Percentiles rank a stretch among this genome's conserved stretches.
phyloP scores from a whole-genome alignment of 2,797 vertebrate genomes.

The Anabas testudineus region DNA sequence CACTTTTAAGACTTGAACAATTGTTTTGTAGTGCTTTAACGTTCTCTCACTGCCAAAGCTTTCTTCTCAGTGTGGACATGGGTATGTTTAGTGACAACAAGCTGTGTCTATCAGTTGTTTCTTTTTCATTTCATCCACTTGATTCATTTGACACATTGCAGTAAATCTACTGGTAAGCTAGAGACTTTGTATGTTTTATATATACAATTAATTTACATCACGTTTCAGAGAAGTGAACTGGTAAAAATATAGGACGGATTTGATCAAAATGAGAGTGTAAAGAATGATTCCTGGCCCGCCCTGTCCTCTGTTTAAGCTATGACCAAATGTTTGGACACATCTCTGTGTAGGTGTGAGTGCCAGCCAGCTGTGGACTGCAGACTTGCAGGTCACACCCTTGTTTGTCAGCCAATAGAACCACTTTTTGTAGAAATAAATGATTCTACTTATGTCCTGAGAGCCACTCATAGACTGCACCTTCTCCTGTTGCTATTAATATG shows the following conservation, averaged over 20 bases:
- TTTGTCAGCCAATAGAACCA: too few species aligned
- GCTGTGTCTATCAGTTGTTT: not conserved
- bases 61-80: not conserved
- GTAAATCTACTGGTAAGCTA: not conserved
- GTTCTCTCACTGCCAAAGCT: not conserved
- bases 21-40: not conserved
- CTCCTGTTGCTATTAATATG: too few species aligned
- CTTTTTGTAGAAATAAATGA: too few species aligned
- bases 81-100: not conserved
- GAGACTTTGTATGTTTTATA: too few species aligned
- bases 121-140: not conserved
- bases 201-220: not conserved
- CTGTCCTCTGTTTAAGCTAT: too few species aligned
- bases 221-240: not conserved
- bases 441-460: too few species aligned
- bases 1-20: constrained; percentile 2
- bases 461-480: too few species aligned
- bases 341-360: too few species aligned
- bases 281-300: too few species aligned
- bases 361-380: too few species aligned
- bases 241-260: not conserved
- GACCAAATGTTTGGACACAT: too few species aligned
- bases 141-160: not conserved
- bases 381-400: too few species aligned
- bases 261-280: not conserved